Conservation (phyloP, 2,797 vertebrate species). For the Pangasius sanitwongsei region DNA sequence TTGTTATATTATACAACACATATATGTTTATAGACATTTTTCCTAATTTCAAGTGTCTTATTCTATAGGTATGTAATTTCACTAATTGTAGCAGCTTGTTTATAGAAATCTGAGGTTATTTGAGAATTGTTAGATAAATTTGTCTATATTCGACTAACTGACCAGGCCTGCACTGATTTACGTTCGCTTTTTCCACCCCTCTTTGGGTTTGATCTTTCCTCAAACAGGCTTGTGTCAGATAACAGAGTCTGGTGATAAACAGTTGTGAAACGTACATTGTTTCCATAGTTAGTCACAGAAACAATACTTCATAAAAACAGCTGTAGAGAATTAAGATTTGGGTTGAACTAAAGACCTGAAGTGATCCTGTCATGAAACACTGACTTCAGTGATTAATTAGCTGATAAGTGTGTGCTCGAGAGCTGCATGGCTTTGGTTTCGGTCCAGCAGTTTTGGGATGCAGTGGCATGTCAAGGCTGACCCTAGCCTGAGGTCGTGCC, state of each 20-base stretch:
- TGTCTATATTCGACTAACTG: not conserved
- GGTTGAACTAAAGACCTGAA: constrained; percentile 7
- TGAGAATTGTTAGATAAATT: not conserved
- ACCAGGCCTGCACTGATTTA: not conserved
- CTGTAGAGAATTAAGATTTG: constrained; percentile 32
- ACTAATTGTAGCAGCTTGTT: not conserved
- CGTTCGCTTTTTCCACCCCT: not conserved
- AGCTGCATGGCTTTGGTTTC: not conserved
- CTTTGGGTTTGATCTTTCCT: constrained; percentile 23
- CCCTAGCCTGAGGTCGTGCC: not conserved
- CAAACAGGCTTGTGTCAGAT: constrained; percentile 28
- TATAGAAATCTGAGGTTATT: not conserved
- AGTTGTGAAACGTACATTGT: constrained; percentile 40
- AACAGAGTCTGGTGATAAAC: constrained; percentile 24
- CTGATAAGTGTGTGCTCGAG: not conserved
- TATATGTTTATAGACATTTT: not conserved
- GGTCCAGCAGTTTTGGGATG: not conserved
- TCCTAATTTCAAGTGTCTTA: not conserved
- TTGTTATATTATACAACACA: not conserved
- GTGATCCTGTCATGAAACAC: not conserved
- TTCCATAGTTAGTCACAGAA: constrained; percentile 46
- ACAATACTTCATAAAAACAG: constrained; percentile 39
- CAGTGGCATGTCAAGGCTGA: not conserved
- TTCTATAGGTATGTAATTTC: not conserved
- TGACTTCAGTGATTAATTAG: not conserved